A percentile compares a stretch with the other conserved stretches of the same genome.
These are phyloP conservation scores for Tapirus terrestris DNA, from an alignment of 2,113 vertebrate genomes.

Conservation along the genomic window DNA sequence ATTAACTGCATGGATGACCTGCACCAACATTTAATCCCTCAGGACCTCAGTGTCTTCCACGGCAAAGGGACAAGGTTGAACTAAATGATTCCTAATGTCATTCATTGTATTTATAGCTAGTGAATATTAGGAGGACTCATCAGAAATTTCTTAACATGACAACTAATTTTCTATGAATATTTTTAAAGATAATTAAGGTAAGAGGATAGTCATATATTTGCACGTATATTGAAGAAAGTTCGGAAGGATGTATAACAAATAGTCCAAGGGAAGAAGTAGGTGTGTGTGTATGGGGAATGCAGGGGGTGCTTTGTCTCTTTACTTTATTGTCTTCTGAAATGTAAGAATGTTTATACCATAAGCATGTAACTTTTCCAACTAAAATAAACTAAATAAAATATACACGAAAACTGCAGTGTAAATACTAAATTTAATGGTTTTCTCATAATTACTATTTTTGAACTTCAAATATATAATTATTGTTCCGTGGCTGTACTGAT, in stretches of 20 bases:
- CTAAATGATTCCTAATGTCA: not conserved
- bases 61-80: not conserved
- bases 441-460: not conserved
- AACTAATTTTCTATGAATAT: slow-evolving; percentile 35
- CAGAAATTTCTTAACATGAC: not conserved
- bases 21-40: not conserved
- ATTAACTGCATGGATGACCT: not conserved
- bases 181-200: slow-evolving; percentile 36
- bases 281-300: not conserved
- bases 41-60: not conserved
- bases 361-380: not conserved
- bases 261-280: not conserved
- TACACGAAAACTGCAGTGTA: not conserved
- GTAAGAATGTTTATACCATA: not conserved
- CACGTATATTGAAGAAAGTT: not conserved
- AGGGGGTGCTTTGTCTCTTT: not conserved
- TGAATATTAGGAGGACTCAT: not conserved
- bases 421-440: not conserved
- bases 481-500: not conserved
- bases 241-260: not conserved
- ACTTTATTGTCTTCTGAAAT: not conserved
- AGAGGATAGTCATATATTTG: not conserved
- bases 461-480: not conserved
- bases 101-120: not conserved
- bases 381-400: slow-evolving; percentile 6